Percentiles rank a stretch among this genome's conserved stretches.
These are phyloP conservation scores for Microtus ochrogaster DNA, from an alignment of 2,113 vertebrate species.

Conservation along the genomic window DNA sequence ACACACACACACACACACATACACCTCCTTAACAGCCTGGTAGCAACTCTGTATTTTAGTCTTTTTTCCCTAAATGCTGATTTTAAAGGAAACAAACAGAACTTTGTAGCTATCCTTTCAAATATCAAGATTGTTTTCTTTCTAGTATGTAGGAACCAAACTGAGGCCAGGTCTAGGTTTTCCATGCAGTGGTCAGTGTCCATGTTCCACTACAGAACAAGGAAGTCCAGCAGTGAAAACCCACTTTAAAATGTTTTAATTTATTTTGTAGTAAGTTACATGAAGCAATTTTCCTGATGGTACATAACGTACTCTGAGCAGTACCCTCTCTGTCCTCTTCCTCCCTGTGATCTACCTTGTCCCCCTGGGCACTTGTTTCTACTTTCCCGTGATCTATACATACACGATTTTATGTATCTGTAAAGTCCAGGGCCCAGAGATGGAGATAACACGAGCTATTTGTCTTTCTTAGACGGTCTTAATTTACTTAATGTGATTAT, in stretches of 20 bases:
- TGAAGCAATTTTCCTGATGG: not conserved
- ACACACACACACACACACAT: not conserved
- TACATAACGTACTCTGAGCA: not conserved
- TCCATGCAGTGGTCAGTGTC: not conserved
- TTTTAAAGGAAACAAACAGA: not conserved
- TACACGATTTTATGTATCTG: not conserved
- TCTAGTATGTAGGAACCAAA: not conserved
- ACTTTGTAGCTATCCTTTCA: not conserved
- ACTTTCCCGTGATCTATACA: not conserved
- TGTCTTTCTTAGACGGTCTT: not conserved
- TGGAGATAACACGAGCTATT: not conserved
- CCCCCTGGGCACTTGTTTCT: not conserved
- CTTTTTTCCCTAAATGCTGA: not conserved
- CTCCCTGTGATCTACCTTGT: not conserved
- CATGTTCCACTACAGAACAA: accelerated
- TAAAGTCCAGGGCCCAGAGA: too few relatives aligned
- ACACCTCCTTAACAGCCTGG: not conserved
- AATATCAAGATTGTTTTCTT: not conserved
- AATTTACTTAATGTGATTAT: not conserved
- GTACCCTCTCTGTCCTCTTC: not conserved
- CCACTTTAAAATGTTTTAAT: not conserved
- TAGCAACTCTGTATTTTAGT: not conserved
- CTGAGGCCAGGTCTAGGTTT: not conserved
- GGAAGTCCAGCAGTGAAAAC: not conserved
- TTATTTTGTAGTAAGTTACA: not conserved